Percentiles rank a stretch among this genome's conserved stretches.
phyloP scores from a whole-genome alignment of 2,113 vertebrate genomes.

The Prinia subflava region DNA sequence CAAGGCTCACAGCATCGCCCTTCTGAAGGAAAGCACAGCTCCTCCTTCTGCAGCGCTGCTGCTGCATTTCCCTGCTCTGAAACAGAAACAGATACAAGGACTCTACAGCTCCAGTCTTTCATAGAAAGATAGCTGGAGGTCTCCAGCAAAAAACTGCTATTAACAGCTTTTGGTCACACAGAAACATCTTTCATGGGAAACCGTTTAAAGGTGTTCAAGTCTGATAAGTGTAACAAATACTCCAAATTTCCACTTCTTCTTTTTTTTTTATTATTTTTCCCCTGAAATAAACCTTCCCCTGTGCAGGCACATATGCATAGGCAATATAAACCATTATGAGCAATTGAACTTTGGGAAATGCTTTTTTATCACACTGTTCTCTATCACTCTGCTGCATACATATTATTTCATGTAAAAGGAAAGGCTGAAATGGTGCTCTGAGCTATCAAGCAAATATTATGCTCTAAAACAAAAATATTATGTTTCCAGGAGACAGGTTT shows the following conservation, averaged over 20 bases:
- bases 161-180: background rate
- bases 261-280: too few species aligned
- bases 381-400: background rate
- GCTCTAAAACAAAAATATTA: background rate
- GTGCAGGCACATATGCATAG: background rate
- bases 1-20: background rate
- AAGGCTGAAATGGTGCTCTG: background rate
- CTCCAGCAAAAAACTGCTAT: background rate
- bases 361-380: background rate
- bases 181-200: conserved; percentile 3
- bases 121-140: background rate
- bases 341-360: conserved; percentile 12
- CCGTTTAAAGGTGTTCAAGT: conserved; percentile 6
- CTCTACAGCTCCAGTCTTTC: background rate
- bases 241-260: background rate
- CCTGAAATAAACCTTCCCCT: background rate
- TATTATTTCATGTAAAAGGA: background rate
- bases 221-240: conserved; percentile 35
- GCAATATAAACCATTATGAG: background rate
- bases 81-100: background rate
- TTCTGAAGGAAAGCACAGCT: background rate
- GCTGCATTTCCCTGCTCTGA: background rate
- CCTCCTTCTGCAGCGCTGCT: background rate
- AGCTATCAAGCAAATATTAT: background rate
- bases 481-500: background rate